These are phyloP conservation scores for Leptinotarsa peninsularis DNA, from an alignment of 2,888 invertebrate genomes.

Conservation along the genomic window DNA sequence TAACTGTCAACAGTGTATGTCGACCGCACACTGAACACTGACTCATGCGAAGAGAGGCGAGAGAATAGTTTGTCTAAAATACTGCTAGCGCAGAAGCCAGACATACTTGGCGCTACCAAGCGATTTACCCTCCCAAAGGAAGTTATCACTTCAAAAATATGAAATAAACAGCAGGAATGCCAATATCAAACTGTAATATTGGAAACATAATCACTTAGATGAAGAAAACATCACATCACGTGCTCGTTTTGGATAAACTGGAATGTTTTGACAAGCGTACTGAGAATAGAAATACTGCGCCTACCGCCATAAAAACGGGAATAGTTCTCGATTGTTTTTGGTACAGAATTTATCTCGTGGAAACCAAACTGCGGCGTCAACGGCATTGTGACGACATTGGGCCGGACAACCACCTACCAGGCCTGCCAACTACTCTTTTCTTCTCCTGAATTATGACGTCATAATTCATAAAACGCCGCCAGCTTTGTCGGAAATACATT, in stretches of 20 bases:
- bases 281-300: slow-evolving; percentile 13
- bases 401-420: slow-evolving; percentile 63
- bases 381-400: slow-evolving; percentile 48
- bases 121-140: no score
- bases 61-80: no score
- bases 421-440: slow-evolving; percentile 62
- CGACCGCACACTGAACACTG: no score
- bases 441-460: slow-evolving; percentile 63
- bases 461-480: slow-evolving; percentile 65
- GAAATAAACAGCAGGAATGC: no score
- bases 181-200: no score
- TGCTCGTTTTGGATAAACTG: background rate
- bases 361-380: slow-evolving; percentile 45
- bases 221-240: no score
- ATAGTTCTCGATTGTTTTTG: slow-evolving; percentile 39
- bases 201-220: no score
- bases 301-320: slow-evolving; percentile 15
- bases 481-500: slow-evolving; percentile 59
- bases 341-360: slow-evolving; percentile 42
- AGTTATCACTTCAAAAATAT: no score
- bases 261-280: background rate
- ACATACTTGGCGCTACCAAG: no score
- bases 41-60: no score
- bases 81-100: no score
- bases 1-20: no score